Conservation (phyloP, 2,113 vertebrate species). For the Sylvilagus bachmani region DNA sequence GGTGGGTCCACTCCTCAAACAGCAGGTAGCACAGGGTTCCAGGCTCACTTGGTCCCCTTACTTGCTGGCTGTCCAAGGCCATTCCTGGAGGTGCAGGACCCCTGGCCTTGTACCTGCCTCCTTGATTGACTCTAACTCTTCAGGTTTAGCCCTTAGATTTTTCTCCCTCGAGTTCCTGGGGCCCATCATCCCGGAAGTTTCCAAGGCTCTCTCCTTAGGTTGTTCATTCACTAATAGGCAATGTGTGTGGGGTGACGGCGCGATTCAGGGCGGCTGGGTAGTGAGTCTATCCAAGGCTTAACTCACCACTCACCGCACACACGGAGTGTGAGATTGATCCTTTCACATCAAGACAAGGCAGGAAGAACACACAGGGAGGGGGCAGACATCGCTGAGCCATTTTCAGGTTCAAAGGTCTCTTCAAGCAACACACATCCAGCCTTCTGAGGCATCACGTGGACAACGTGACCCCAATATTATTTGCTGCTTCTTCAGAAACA, state of each 20-base stretch:
- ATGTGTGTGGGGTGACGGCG: background rate
- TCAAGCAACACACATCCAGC: background rate
- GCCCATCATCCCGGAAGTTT: background rate
- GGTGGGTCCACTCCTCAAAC: background rate
- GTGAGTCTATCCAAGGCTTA: background rate
- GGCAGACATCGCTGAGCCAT: background rate
- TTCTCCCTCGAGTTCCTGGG: background rate
- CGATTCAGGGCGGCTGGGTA: background rate
- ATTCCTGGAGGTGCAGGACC: background rate
- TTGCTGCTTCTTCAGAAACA: conserved; percentile 80
- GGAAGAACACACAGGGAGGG: conserved; percentile 10
- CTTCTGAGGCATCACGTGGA: background rate
- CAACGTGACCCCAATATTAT: conserved; percentile 61
- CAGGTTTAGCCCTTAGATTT: background rate
- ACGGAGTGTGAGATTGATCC: background rate
- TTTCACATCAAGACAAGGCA: conserved; percentile 2
- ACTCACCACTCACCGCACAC: background rate
- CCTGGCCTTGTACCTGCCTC: background rate
- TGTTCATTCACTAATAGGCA: background rate
- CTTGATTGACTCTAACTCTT: background rate
- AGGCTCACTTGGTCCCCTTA: background rate
- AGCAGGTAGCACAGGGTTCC: background rate
- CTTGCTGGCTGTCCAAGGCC: background rate
- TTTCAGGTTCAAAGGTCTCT: conserved; percentile 57
- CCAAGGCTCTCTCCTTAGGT: background rate